Percentiles rank a stretch among this genome's conserved stretches.
Conservation (phyloP, 2,888 invertebrate species). For the Drosophila sordidapex region DNA sequence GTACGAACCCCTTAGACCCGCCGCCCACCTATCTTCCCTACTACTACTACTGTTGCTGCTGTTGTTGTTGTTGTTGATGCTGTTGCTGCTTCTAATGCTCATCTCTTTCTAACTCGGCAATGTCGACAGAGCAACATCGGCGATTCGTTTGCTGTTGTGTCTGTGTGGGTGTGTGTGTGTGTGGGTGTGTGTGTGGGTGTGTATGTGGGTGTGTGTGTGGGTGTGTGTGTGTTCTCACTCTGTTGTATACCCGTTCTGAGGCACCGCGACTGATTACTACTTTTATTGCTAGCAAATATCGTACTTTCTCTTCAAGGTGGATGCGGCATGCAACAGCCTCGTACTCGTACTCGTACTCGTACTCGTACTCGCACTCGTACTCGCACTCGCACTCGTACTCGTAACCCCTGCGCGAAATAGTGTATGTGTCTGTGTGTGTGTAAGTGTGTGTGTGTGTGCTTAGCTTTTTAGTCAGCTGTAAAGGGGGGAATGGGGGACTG, state of each 20-base stretch:
- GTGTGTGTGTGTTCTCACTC: slow-evolving; percentile 15
- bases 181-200: slow-evolving; percentile 12
- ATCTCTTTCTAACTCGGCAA: slow-evolving; percentile 85
- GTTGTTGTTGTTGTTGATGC: slow-evolving; percentile 36
- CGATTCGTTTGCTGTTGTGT: slow-evolving; percentile 36
- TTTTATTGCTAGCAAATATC: slow-evolving; percentile 84
- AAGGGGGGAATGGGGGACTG: slow-evolving; percentile 3
- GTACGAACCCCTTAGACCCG: slow-evolving; percentile 6
- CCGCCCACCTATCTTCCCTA: slow-evolving; percentile 11
- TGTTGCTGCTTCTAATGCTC: slow-evolving; percentile 81
- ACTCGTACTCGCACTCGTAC: slow-evolving; percentile 1
- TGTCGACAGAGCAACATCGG: slow-evolving; percentile 41
- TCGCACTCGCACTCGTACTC: slow-evolving; percentile 9
- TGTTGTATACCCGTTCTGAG: slow-evolving; percentile 32
- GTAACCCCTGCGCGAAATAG: slow-evolving; percentile 36
- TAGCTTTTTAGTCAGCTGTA: slow-evolving; percentile 73
- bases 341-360: slow-evolving; percentile 2
- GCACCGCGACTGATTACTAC: slow-evolving; percentile 83
- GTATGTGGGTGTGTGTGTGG: slow-evolving; percentile 17
- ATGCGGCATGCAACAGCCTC: slow-evolving; percentile 34
- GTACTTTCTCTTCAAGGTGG: slow-evolving; percentile 75
- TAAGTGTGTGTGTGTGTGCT: slow-evolving; percentile 49
- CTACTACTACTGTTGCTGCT: not conserved
- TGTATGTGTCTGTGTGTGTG: slow-evolving; percentile 17
- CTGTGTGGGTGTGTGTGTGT: slow-evolving; percentile 10